Percentiles rank a stretch among this genome's conserved stretches.
These are phyloP conservation scores for Alosa sapidissima DNA, from an alignment of 2,797 vertebrate genomes.

Conservation along the genomic window DNA sequence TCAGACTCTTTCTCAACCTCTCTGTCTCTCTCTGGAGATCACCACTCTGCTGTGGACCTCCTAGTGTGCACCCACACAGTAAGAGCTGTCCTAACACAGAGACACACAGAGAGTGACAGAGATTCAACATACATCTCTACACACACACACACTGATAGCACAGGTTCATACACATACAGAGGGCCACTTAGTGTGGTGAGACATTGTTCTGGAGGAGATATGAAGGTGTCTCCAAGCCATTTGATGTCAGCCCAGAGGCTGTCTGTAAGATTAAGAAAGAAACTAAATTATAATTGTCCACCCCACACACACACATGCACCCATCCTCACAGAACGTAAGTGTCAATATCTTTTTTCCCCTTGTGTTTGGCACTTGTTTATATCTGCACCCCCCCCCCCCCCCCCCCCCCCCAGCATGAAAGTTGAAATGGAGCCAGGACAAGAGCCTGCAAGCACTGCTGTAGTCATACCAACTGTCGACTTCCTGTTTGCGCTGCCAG, in stretches of 20 bases:
- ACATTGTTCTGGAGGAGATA: background rate
- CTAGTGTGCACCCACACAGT: background rate
- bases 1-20: background rate
- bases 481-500: conserved; percentile 13
- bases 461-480: conserved; percentile 5
- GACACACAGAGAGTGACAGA: conserved; percentile 9
- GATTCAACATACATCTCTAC: background rate
- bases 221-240: background rate
- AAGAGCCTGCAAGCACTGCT: background rate
- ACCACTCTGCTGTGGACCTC: background rate
- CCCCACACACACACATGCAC: background rate
- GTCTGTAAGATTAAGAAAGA: background rate
- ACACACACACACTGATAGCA: too few species aligned
- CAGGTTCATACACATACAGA: background rate
- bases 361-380: background rate
- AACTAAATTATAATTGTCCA: conserved; percentile 7
- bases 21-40: background rate
- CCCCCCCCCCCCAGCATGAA: background rate
- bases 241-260: background rate
- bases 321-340: background rate
- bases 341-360: conserved; percentile 13
- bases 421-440: background rate
- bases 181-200: background rate
- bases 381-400: too few species aligned
- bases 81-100: background rate